These are phyloP conservation scores for Todus mexicanus DNA, from an alignment of 2,797 vertebrate genomes.

Conservation along the genomic window DNA sequence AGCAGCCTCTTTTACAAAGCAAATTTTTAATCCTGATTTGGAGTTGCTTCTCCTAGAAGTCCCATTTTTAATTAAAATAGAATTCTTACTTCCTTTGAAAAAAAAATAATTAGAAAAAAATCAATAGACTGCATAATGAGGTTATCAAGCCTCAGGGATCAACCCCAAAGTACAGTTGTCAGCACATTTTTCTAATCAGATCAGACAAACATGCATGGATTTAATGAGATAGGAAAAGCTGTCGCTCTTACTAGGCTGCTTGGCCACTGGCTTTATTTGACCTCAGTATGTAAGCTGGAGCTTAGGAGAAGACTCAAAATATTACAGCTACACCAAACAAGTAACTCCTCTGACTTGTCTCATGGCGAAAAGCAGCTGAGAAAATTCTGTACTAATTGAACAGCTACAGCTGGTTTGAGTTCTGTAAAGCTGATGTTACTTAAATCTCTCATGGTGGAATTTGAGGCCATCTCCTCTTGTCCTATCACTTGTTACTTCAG, in stretches of 20 bases:
- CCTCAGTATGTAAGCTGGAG: neutral
- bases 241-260: neutral
- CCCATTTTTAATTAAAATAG: neutral
- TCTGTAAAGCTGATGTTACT: neutral
- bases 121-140: neutral
- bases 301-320: neutral
- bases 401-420: neutral
- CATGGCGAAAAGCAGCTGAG: neutral
- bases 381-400: neutral
- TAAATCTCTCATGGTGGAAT: neutral
- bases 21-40: neutral
- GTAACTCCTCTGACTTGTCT: neutral
- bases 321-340: neutral
- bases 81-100: neutral
- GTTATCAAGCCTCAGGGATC: neutral
- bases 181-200: neutral
- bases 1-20: neutral
- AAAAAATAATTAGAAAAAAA: neutral
- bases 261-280: neutral
- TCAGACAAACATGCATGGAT: neutral
- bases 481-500: neutral
- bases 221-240: neutral
- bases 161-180: neutral
- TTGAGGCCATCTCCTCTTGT: neutral
- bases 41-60: neutral